Percentiles rank a stretch among this genome's conserved stretches.
Conservation (phyloP, 2,888 invertebrate genomes). For the Odontocolon sp. region DNA sequence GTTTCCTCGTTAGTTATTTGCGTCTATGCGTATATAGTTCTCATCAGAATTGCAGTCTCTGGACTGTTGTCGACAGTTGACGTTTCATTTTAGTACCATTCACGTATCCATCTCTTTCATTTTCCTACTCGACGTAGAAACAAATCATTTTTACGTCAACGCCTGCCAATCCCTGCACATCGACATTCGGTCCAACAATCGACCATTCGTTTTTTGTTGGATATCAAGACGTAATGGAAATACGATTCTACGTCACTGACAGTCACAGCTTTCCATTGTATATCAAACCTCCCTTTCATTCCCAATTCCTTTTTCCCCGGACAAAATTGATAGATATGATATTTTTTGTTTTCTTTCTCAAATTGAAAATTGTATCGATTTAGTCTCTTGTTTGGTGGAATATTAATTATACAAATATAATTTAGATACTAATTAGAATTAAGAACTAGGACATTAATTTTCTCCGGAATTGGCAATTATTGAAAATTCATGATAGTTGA, state of each 20-base stretch:
- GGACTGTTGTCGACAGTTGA: constrained; percentile 54
- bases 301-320: not conserved
- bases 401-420: too few relatives aligned
- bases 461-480: too few relatives aligned
- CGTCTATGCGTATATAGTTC: constrained; percentile 4
- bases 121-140: constrained; percentile 9
- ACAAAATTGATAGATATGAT: not conserved
- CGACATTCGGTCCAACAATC: constrained; percentile 9
- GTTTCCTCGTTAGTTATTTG: constrained; percentile 31
- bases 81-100: constrained; percentile 50
- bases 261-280: constrained; percentile 8
- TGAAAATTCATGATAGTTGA: too few relatives aligned
- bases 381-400: too few relatives aligned
- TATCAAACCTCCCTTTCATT: not conserved
- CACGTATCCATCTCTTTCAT: constrained; percentile 12
- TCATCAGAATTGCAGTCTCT: not conserved
- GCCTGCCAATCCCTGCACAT: constrained; percentile 37
- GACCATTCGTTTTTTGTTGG: not conserved
- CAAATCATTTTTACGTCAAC: constrained; percentile 53
- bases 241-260: constrained; percentile 28
- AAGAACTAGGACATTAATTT: too few relatives aligned
- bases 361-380: not conserved
- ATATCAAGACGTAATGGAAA: not conserved
- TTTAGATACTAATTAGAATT: too few relatives aligned
- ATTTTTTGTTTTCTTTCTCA: not conserved